Conservation (phyloP, 2,797 vertebrate genomes). For the Rachycentron canadum region DNA sequence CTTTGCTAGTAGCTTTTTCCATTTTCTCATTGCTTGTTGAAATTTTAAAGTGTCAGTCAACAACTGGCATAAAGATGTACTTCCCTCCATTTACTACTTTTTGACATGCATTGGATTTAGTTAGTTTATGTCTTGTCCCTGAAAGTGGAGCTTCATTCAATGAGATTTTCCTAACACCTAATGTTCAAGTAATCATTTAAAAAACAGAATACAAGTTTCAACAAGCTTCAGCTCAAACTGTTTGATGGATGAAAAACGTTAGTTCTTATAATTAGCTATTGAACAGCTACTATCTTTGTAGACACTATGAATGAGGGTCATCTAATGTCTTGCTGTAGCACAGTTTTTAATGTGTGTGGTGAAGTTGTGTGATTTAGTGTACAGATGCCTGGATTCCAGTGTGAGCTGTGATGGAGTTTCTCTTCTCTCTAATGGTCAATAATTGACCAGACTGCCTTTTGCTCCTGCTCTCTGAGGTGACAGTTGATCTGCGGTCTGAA, state of each 20-base stretch:
- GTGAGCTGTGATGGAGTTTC: neutral
- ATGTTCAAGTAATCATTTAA: neutral
- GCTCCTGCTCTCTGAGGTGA: conserved; percentile 13
- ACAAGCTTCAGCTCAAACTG: too few species aligned
- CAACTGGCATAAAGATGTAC: neutral
- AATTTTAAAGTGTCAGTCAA: neutral
- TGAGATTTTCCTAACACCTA: neutral
- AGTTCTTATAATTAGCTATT: neutral
- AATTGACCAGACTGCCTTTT: conserved; percentile 48
- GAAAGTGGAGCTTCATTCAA: neutral
- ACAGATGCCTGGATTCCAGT: neutral
- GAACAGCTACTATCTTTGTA: neutral
- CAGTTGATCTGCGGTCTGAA: conserved; percentile 17
- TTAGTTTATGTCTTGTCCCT: too few species aligned
- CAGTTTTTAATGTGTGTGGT: neutral
- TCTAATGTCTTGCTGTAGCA: neutral
- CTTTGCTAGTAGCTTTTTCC: neutral
- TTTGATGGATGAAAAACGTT: neutral
- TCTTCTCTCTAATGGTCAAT: conserved; percentile 43
- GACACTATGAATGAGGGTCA: neutral
- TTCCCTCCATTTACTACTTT: too few species aligned
- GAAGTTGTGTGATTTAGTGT: neutral
- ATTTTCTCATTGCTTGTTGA: conserved; percentile 7
- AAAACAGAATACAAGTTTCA: neutral
- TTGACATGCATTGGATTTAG: neutral